Evolutionary conservation across 1,140 invertebrate species (phyloP), one percentile per base, ranked within the genome.

Genomic region (Ditylenchus dipsaci): DNA sequence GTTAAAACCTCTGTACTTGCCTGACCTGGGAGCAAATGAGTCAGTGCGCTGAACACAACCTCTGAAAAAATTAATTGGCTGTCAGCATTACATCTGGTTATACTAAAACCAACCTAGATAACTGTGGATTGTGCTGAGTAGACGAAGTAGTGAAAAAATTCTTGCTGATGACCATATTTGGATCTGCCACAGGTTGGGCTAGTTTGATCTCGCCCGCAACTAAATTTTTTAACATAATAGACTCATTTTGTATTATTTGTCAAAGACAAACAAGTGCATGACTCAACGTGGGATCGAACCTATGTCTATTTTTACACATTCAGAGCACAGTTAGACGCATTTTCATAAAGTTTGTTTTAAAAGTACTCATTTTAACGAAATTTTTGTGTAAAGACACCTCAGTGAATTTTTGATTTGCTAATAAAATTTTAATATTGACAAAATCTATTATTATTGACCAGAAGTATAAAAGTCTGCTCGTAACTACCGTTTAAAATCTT

Each of bases 111-210:
- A 38, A 53, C 23, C 49, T 53, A 26, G 49, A 19, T 8, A 53
- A 53, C 3, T 53, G 23, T 26, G n/a, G n/a, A 21, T 19, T 53
- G 23, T 53, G 49, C 49, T 19, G 49, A 8, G 49, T 17, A 7
- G 49, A 53, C 1, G 49, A 53, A 53, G n/a, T 53, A 15, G 49
- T 53, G 49, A 53, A 53, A 26, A 53, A 53, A 26, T 53, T 53
- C 15, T 53, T 53, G 49, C 49, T 53, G 8, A 53, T 53, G 49
- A 3, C 49, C 23, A 53, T 3, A 53, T 26, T 53, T 21, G 49
- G 49, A 26, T 53, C 8, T 21, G n/a, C 49, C n/a, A 53, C 15
- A 19, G 49, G 3, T 53, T 53, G 3, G n/a, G 49, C 49, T 26
- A 53, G 8, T 19, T 26, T 53, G 23, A 53, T 26, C 15, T 15